phyloP scores from a whole-genome alignment of 2,888 invertebrate species.

The Pediacus dermestoides region DNA sequence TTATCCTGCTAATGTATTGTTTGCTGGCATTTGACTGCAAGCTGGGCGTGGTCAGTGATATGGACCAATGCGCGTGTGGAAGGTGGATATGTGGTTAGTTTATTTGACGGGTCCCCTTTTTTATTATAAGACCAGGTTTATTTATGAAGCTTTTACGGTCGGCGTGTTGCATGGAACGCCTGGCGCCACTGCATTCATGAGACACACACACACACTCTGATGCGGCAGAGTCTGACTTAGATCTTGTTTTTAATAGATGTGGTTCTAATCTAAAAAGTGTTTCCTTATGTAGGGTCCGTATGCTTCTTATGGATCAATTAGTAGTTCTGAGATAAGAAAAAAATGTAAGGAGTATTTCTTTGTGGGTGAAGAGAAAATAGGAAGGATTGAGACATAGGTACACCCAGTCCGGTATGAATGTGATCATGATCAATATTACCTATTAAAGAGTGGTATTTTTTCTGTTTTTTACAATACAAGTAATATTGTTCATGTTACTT shows the following conservation, averaged over 20 bases:
- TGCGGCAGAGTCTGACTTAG: slow-evolving; percentile 16
- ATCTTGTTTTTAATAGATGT: slow-evolving; percentile 24
- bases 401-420: too few species aligned
- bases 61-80: slow-evolving; percentile 20
- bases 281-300: slow-evolving; percentile 27
- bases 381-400: too few species aligned
- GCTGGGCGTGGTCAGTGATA: slow-evolving; percentile 13
- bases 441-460: too few species aligned
- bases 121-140: slow-evolving; percentile 39
- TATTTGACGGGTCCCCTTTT: slow-evolving; percentile 35
- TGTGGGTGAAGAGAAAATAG: too few species aligned
- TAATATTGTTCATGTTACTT: too few species aligned
- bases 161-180: slow-evolving; percentile 37
- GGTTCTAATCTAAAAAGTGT: slow-evolving; percentile 30
- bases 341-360: too few species aligned
- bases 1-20: too few species aligned
- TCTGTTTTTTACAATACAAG: too few species aligned
- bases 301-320: slow-evolving; percentile 35
- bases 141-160: slow-evolving; percentile 46
- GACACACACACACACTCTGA: slow-evolving; percentile 10
- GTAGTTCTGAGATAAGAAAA: too few species aligned
- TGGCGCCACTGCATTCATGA: slow-evolving; percentile 38
- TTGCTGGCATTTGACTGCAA: too few species aligned
- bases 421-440: too few species aligned
- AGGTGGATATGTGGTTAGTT: slow-evolving; percentile 31